Conservation (phyloP, 2,797 vertebrate species). For the Danio albolineatus region DNA sequence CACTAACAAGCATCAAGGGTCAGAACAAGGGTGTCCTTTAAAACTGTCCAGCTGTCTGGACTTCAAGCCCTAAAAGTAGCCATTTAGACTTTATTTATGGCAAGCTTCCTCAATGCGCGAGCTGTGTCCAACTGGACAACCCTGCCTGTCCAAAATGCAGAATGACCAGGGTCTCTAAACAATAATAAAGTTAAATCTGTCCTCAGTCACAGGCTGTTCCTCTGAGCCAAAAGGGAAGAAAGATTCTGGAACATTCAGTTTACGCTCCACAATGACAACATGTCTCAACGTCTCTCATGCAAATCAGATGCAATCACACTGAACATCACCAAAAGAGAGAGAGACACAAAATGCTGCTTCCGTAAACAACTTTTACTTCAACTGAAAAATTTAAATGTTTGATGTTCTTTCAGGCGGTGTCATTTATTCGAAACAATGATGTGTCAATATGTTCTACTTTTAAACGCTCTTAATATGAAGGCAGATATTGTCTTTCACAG, state of each 20-base stretch:
- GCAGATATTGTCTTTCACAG: neutral
- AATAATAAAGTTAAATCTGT: conserved; percentile 30
- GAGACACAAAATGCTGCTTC: conserved; percentile 31
- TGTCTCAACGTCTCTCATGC: conserved; percentile 47
- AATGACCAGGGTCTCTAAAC: neutral
- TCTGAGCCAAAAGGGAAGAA: conserved; percentile 31
- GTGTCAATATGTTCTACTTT: neutral
- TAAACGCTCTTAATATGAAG: neutral
- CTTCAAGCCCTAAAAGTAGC: conserved; percentile 12
- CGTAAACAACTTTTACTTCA: conserved; percentile 9
- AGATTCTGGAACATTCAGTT: conserved; percentile 35
- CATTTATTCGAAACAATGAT: neutral
- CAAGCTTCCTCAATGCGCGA: conserved; percentile 8
- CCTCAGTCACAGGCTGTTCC: conserved; percentile 5
- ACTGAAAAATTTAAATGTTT: conserved; percentile 13
- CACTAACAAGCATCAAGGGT: conserved; percentile 1
- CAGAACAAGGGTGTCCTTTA: conserved; percentile 15
- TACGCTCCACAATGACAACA: conserved; percentile 35
- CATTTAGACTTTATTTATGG: conserved; percentile 19
- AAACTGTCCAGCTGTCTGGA: conserved; percentile 27
- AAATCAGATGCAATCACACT: conserved; percentile 50
- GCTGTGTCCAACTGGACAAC: conserved; percentile 1
- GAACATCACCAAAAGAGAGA: conserved; percentile 42
- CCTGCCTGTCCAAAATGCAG: conserved; percentile 10
- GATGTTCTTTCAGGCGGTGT: neutral